Conservation (phyloP, 2,888 invertebrate genomes). For the Cataglyphis cursor region DNA sequence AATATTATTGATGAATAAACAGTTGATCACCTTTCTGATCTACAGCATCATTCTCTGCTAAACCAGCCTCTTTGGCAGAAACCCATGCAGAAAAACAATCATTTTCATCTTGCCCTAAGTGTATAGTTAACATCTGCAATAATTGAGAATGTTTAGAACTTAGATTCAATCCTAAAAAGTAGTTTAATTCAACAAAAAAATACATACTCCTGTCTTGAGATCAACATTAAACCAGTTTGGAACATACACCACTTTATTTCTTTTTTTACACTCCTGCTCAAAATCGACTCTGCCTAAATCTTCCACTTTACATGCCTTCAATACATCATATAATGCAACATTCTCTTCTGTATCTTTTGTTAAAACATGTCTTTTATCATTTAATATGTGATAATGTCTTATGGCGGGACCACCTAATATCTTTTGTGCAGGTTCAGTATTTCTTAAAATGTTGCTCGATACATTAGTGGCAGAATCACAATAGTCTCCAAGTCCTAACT, state of each 20-base stretch:
- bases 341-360: constrained; percentile 97
- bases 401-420: constrained; percentile 97
- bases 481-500: constrained; percentile 80
- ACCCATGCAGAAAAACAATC: constrained; percentile 99
- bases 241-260: constrained; percentile 97
- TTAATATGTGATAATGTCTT: constrained; percentile 96
- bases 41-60: constrained; percentile 90
- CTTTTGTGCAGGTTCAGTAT: constrained; percentile 86
- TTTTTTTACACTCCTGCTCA: constrained; percentile 96
- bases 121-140: constrained; percentile 96
- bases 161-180: not conserved
- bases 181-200: constrained; percentile 18
- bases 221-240: constrained; percentile 99
- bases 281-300: constrained; percentile 97
- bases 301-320: constrained; percentile 95
- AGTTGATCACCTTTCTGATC: constrained; percentile 91
- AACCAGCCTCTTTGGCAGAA: constrained; percentile 97
- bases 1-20: constrained; percentile 9
- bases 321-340: constrained; percentile 97
- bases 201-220: constrained; percentile 96
- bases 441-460: constrained; percentile 81
- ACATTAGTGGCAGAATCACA: constrained; percentile 81
- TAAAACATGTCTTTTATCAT: constrained; percentile 98
- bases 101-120: constrained; percentile 98
- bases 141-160: constrained; percentile 53